These are phyloP conservation scores for Palythoa heliodiscus DNA, from an alignment of 92 coral and sea anemone species.

Conservation along the genomic window DNA sequence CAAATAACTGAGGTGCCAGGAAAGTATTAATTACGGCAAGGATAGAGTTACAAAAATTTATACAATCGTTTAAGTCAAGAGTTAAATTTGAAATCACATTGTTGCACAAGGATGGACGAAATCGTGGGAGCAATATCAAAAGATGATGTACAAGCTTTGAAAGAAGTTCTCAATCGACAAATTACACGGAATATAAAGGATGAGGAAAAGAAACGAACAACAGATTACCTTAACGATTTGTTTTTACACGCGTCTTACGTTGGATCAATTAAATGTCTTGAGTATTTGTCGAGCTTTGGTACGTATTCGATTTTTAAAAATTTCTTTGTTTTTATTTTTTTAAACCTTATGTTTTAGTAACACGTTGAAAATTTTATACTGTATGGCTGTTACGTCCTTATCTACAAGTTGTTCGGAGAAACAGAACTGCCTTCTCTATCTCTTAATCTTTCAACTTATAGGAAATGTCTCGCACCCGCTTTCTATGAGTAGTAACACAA, in stretches of 20 bases:
- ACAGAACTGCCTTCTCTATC: too few relatives aligned
- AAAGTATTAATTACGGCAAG: not conserved
- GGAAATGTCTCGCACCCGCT: too few relatives aligned
- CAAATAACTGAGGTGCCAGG: too few relatives aligned
- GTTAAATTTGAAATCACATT: not conserved
- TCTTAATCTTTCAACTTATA: too few relatives aligned
- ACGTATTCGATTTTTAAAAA: not conserved
- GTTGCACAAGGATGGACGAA: not conserved
- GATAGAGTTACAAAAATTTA: not conserved
- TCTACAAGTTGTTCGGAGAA: too few relatives aligned
- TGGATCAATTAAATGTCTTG: conserved; percentile 19
- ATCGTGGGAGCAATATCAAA: not conserved
- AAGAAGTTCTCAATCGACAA: too few relatives aligned
- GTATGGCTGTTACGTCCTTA: too few relatives aligned
- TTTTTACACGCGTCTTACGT: conserved; percentile 19
- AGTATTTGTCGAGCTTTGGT: conserved; percentile 27
- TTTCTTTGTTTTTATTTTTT: too few relatives aligned
- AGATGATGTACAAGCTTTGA: not conserved
- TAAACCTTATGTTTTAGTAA: too few relatives aligned
- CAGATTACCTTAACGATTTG: conserved; percentile 35
- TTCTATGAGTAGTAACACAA: too few relatives aligned
- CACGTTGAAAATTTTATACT: too few relatives aligned
- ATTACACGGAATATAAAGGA: not conserved
- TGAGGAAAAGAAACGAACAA: not conserved
- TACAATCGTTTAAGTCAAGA: not conserved